phyloP scores from a whole-genome alignment of 2,113 vertebrate species.

The Notarius quadriscutis region DNA sequence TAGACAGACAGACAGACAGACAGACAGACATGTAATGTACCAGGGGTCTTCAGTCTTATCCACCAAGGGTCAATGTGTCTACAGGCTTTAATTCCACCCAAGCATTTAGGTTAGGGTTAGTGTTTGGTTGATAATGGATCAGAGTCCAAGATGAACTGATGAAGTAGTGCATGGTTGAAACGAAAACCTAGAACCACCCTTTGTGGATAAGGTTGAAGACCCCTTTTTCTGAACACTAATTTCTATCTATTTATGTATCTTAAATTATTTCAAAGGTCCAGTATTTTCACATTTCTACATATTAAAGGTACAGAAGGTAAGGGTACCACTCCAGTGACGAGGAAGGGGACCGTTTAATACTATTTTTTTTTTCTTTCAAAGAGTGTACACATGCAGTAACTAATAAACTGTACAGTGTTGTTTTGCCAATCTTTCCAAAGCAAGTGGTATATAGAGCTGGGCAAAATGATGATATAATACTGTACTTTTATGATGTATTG shows the following conservation, averaged over 20 bases:
- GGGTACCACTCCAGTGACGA: too few species aligned
- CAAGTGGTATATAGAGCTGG: not conserved
- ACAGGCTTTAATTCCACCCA: not conserved
- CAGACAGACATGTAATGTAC: not conserved
- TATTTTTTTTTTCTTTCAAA: too few species aligned
- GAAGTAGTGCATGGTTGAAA: not conserved
- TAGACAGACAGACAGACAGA: too few species aligned
- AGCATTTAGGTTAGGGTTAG: not conserved
- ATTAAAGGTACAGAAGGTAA: too few species aligned
- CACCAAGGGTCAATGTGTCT: not conserved
- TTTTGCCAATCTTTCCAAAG: not conserved
- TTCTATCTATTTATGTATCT: too few species aligned
- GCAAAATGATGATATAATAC: too few species aligned
- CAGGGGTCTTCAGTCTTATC: not conserved
- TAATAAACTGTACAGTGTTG: not conserved
- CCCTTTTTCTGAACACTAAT: too few species aligned
- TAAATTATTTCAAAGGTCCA: too few species aligned
- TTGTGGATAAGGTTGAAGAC: not conserved
- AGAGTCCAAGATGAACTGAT: not conserved
- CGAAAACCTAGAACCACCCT: not conserved
- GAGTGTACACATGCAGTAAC: too few species aligned
- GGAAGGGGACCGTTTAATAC: too few species aligned
- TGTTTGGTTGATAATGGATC: not conserved
- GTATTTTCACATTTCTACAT: too few species aligned
- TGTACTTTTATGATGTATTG: not conserved